phyloP scores from a whole-genome alignment of 2,888 invertebrate genomes.

The Synanthedon andrenaeformis region DNA sequence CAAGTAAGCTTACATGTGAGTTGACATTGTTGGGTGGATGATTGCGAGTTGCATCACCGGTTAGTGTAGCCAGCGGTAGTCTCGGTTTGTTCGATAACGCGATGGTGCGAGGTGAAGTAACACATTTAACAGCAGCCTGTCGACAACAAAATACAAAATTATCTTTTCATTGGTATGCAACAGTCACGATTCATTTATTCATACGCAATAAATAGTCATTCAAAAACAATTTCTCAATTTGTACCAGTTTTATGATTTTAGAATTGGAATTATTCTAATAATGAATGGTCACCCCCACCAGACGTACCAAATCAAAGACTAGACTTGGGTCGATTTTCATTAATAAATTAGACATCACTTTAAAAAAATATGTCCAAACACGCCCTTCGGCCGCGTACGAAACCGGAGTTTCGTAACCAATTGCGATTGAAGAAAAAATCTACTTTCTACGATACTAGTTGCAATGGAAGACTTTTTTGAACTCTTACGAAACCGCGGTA shows the following conservation, averaged over 20 bases:
- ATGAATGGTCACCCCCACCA: no score
- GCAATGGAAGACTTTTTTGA: no score
- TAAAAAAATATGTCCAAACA: no score
- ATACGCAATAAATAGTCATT: not conserved
- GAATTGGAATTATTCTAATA: no score
- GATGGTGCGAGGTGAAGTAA: constrained; percentile 62
- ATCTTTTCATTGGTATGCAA: not conserved
- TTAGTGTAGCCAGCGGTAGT: constrained; percentile 51
- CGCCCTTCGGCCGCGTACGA: no score
- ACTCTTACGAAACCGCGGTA: no score
- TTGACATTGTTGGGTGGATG: constrained; percentile 64
- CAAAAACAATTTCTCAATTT: constrained; percentile 5
- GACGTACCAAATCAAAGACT: no score
- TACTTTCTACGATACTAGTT: no score
- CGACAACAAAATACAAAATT: constrained; percentile 11
- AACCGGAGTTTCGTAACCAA: no score
- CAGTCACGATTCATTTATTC: not conserved
- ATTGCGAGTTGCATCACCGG: constrained; percentile 51
- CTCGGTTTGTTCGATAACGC: constrained; percentile 62
- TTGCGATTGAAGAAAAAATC: no score
- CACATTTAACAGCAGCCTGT: constrained; percentile 66
- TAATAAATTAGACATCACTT: no score
- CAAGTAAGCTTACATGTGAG: constrained; percentile 53
- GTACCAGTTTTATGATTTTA: constrained; percentile 3
- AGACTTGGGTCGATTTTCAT: no score